These are phyloP conservation scores for Setophaga coronata DNA, from an alignment of 2,113 vertebrate genomes.

Conservation along the genomic window DNA sequence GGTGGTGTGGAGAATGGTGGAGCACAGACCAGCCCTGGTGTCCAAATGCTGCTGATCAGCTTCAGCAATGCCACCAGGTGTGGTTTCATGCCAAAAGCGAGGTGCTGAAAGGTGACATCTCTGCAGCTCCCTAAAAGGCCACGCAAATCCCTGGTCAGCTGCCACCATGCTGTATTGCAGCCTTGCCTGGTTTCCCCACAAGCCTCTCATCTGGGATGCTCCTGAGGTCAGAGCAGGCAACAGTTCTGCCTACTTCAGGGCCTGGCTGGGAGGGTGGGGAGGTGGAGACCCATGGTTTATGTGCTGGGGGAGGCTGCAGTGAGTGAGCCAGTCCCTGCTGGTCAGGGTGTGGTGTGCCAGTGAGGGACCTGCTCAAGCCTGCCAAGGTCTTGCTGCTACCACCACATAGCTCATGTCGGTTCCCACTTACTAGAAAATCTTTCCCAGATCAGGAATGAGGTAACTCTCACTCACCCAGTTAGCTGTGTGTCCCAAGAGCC, in stretches of 20 bases:
- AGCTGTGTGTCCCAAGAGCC: conserved; percentile 3
- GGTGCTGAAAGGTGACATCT: not conserved
- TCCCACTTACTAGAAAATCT: conserved; percentile 14
- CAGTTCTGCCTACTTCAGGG: not conserved
- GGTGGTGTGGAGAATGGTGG: not conserved
- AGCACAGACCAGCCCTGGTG: not conserved
- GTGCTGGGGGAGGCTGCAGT: not conserved
- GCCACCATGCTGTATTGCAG: not conserved
- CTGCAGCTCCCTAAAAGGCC: not conserved
- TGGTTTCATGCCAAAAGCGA: rapidly evolving
- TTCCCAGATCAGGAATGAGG: conserved; percentile 22
- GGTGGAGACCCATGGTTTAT: not conserved
- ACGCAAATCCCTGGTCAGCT: not conserved
- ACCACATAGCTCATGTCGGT: rapidly evolving
- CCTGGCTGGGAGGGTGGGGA: rapidly evolving
- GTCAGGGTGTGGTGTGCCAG: not conserved
- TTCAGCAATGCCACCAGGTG: not conserved
- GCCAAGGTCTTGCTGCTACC: not conserved
- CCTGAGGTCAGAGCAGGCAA: not conserved
- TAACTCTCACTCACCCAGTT: conserved; percentile 25
- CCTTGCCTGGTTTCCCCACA: not conserved
- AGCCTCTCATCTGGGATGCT: not conserved
- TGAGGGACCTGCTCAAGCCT: not conserved
- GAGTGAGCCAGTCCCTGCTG: not conserved
- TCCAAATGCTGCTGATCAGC: not conserved